Evolutionary conservation across 2,797 vertebrate genomes (phyloP).

Genomic region (Lacerta viridis): DNA sequence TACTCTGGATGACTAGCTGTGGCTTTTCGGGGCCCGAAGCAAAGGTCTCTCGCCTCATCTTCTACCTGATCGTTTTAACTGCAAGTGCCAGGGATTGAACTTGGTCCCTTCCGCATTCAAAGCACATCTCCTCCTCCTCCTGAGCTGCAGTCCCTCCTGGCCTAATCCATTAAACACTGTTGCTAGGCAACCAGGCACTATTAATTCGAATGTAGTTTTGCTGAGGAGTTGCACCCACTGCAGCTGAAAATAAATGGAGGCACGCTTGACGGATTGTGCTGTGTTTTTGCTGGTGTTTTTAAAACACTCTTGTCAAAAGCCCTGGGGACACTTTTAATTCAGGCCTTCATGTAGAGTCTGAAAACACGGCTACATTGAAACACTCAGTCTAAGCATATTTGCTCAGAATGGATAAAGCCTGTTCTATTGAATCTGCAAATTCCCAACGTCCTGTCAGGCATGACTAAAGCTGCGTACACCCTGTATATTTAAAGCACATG

Average conservation of each 20-base stretch:
- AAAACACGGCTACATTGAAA: background rate
- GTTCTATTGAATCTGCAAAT: background rate
- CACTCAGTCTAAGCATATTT: background rate
- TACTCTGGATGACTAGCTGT: background rate
- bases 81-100: background rate
- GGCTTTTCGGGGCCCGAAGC: background rate
- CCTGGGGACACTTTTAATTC: background rate
- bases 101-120: background rate
- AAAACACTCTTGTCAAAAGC: background rate
- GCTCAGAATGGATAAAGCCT: background rate
- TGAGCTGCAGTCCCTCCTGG: background rate
- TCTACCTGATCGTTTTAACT: background rate
- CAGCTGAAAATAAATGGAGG: background rate
- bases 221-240: background rate
- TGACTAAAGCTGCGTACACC: no score
- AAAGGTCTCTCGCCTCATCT: background rate
- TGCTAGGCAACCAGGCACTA: background rate
- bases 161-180: constrained; percentile 8
- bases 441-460: background rate
- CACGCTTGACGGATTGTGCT: background rate
- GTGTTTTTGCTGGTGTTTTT: background rate
- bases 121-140: background rate
- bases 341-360: background rate
- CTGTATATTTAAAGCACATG: no score
- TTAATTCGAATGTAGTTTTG: background rate